A percentile compares a stretch with the other conserved stretches of the same genome.
These are phyloP conservation scores for Monomorium pharaonis DNA, from an alignment of 1,140 invertebrate species.

Conservation along the genomic window DNA sequence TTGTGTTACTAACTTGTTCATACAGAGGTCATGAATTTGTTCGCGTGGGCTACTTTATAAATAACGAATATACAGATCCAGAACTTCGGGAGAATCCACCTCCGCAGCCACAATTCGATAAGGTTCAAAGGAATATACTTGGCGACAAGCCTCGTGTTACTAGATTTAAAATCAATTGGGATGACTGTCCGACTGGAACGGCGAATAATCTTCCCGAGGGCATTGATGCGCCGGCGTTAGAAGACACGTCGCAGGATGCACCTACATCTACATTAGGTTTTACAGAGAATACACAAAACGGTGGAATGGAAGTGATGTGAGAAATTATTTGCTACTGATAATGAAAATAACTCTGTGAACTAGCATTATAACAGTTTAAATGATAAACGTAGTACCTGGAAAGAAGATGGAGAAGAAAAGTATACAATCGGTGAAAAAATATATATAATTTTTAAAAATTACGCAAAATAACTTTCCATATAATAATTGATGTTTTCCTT, in stretches of 20 bases:
- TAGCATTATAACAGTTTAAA: slow-evolving; percentile 48
- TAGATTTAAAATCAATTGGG: slow-evolving; percentile 99
- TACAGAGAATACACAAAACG: slow-evolving; percentile 83
- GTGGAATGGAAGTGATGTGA: slow-evolving; percentile 85
- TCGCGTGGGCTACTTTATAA: slow-evolving; percentile 99
- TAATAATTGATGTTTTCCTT: slow-evolving; percentile 17
- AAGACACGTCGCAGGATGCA: slow-evolving; percentile 79
- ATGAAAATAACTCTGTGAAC: slow-evolving; percentile 1
- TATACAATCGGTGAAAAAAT: slow-evolving; percentile 18
- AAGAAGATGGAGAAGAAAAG: slow-evolving; percentile 35
- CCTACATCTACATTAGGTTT: slow-evolving; percentile 81
- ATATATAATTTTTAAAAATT: slow-evolving; percentile 58
- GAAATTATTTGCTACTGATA: slow-evolving; percentile 41
- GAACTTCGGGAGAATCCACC: slow-evolving; percentile 98
- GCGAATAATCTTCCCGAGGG: slow-evolving; percentile 76
- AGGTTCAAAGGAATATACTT: slow-evolving; percentile 97
- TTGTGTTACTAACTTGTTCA: slow-evolving; percentile 97
- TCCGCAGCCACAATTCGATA: slow-evolving; percentile 95
- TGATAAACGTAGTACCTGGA: slow-evolving; percentile 69
- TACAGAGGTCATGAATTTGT: slow-evolving; percentile 98
- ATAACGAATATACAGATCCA: slow-evolving; percentile 98
- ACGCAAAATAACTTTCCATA: slow-evolving; percentile 45
- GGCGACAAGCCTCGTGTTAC: slow-evolving; percentile 98
- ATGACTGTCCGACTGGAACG: slow-evolving; percentile 87
- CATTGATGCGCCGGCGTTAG: slow-evolving; percentile 79